Percentiles rank a stretch among this genome's conserved stretches.
Evolutionary conservation across 2,113 vertebrate genomes (phyloP).

Genomic region (Pavo muticus): DNA sequence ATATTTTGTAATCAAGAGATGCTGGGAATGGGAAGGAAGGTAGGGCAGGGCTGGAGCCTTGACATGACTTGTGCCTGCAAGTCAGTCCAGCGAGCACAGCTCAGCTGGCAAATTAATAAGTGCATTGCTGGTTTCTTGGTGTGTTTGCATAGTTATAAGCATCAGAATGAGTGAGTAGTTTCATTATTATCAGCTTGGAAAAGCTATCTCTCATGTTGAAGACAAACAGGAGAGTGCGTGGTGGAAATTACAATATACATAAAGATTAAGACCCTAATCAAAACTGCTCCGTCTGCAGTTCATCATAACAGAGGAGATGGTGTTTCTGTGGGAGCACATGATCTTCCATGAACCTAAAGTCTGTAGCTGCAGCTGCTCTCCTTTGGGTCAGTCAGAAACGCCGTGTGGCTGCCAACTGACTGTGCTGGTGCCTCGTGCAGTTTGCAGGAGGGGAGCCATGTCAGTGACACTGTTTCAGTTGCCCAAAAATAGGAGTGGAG

Average conservation of each 20-base stretch:
- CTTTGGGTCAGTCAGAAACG: background rate
- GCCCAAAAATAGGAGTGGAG: background rate
- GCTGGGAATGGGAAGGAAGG: background rate
- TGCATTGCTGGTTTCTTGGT: background rate
- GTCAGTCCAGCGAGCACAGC: background rate
- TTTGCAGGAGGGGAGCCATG: background rate
- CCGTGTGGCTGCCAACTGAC: background rate
- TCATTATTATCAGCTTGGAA: slow-evolving; percentile 10
- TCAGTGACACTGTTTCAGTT: background rate
- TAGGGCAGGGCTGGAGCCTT: background rate
- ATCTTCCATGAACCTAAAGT: background rate
- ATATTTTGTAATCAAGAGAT: background rate
- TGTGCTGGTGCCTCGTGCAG: background rate
- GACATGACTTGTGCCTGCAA: background rate
- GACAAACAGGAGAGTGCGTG: background rate
- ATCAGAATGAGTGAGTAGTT: slow-evolving; percentile 12
- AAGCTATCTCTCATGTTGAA: background rate
- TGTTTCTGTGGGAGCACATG: background rate
- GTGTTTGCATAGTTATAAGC: background rate
- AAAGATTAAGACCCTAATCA: slow-evolving; percentile 23
- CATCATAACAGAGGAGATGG: background rate
- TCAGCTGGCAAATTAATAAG: background rate
- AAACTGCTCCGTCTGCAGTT: background rate
- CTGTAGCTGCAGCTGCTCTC: fast-evolving
- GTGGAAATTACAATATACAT: background rate